Percentiles rank a stretch among this genome's conserved stretches.
phyloP scores from a whole-genome alignment of 2,113 vertebrate species.

The Rhegmatorhina hoffmannsi region DNA sequence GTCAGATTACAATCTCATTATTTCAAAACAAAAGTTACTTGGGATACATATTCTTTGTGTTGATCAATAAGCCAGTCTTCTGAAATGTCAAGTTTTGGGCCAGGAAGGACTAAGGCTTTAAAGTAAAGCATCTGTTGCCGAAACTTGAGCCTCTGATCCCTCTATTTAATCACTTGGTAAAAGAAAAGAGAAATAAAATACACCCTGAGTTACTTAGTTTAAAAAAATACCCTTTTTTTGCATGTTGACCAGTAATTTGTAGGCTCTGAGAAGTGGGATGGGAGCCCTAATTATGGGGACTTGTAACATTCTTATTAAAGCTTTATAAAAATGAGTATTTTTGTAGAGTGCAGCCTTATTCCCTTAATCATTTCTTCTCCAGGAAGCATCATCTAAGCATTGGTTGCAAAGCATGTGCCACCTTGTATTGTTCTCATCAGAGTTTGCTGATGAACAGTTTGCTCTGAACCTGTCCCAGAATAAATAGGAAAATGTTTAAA shows the following conservation, averaged over 20 bases:
- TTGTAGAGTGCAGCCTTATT: neutral
- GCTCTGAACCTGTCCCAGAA: neutral
- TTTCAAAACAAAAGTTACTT: slow-evolving; percentile 27
- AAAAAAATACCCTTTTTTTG: neutral
- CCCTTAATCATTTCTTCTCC: neutral
- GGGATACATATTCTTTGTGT: neutral
- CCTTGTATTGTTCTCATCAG: neutral
- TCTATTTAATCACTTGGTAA: neutral
- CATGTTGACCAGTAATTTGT: neutral
- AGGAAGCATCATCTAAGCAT: neutral
- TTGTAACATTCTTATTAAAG: neutral
- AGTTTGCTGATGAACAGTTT: neutral
- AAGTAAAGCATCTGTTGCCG: neutral
- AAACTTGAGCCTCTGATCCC: neutral
- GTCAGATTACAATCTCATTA: neutral
- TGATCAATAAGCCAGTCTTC: neutral
- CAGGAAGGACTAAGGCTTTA: neutral
- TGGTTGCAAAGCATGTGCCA: neutral
- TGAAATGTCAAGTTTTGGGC: neutral
- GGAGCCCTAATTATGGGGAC: neutral
- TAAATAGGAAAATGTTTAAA: neutral
- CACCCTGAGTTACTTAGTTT: neutral
- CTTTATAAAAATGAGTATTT: neutral
- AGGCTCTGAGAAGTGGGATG: neutral
- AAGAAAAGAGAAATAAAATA: neutral